These are phyloP conservation scores for Druon quercuslanigerum DNA, from an alignment of 1,140 invertebrate species.

Conservation along the genomic window DNA sequence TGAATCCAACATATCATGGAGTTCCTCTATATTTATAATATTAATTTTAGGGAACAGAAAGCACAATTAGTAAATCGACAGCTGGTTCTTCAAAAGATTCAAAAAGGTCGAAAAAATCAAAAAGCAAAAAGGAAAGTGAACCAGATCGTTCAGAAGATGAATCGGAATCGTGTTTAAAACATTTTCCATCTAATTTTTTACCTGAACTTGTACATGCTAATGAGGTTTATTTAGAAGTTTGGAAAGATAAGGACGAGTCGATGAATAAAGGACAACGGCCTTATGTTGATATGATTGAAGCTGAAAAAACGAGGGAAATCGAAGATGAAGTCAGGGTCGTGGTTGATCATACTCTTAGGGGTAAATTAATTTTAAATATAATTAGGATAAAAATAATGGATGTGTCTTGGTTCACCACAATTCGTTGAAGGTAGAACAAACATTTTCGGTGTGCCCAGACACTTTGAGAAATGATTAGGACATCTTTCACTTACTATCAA, in stretches of 20 bases:
- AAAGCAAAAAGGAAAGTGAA: conserved; percentile 71
- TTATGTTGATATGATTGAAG: conserved; percentile 88
- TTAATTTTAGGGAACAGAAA: conserved; percentile 78
- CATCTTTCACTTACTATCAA: not conserved
- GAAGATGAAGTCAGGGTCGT: conserved; percentile 88
- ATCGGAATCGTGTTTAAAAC: conserved; percentile 76
- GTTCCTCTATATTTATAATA: not conserved
- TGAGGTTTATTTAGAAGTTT: conserved; percentile 81
- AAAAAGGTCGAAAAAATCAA: conserved; percentile 81
- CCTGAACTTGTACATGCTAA: conserved; percentile 72
- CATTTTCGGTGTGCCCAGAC: no score
- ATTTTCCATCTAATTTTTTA: conserved; percentile 74
- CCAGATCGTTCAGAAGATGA: conserved; percentile 79
- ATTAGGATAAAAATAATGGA: not conserved
- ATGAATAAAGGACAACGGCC: conserved; percentile 82
- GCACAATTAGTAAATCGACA: conserved; percentile 86
- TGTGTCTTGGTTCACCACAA: no score
- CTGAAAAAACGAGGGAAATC: conserved; percentile 88
- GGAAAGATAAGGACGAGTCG: conserved; percentile 87
- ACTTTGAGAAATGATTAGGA: not conserved
- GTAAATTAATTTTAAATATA: conserved; percentile 52
- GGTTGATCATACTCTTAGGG: conserved; percentile 91
- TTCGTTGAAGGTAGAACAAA: no score
- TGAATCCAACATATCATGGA: no score
- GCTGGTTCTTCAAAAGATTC: conserved; percentile 86